These are phyloP conservation scores for Caenorhabditis sp. DNA, from an alignment of 2,888 invertebrate genomes.

Conservation along the genomic window DNA sequence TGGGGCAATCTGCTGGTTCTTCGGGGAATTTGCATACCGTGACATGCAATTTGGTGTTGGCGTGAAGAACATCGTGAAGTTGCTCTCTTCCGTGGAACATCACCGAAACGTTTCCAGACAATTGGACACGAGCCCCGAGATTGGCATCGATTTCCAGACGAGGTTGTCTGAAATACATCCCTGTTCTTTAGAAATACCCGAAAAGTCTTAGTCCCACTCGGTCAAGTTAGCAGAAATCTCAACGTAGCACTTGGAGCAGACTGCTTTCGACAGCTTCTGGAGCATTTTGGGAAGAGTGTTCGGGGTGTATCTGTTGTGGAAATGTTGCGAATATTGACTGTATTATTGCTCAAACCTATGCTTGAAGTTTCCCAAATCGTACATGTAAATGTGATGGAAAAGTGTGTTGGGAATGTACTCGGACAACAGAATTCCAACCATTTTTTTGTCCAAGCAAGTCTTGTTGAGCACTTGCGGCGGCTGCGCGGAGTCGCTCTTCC, in stretches of 20 bases:
- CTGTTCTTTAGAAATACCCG: background rate
- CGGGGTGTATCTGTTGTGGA: slow-evolving; percentile 59
- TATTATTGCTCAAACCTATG: slow-evolving; percentile 56
- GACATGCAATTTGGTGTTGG: slow-evolving; percentile 72
- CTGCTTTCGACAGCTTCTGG: slow-evolving; percentile 69
- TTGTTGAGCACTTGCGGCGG: slow-evolving; percentile 55
- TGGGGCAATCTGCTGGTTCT: no score
- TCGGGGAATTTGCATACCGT: slow-evolving; percentile 53
- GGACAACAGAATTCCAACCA: slow-evolving; percentile 75
- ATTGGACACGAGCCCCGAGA: slow-evolving; percentile 69
- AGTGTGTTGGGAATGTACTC: slow-evolving; percentile 77
- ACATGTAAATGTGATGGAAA: slow-evolving; percentile 74
- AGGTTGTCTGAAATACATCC: slow-evolving; percentile 67
- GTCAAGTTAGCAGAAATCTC: slow-evolving; percentile 72
- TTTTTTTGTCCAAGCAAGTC: slow-evolving; percentile 62
- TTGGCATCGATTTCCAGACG: slow-evolving; percentile 71
- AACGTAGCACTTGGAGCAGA: slow-evolving; percentile 76
- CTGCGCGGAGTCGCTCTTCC: slow-evolving; percentile 58
- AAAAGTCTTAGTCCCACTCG: slow-evolving; percentile 56
- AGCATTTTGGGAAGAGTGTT: slow-evolving; percentile 68
- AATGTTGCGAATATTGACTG: no score
- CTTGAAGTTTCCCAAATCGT: slow-evolving; percentile 68
- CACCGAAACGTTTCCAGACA: slow-evolving; percentile 66
- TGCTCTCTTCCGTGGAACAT: slow-evolving; percentile 67
- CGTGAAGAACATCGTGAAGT: slow-evolving; percentile 71